Percentiles rank a stretch among this genome's conserved stretches.
Evolutionary conservation across 2,888 invertebrate species (phyloP).

Genomic region (Temnothorax rugatulus): DNA sequence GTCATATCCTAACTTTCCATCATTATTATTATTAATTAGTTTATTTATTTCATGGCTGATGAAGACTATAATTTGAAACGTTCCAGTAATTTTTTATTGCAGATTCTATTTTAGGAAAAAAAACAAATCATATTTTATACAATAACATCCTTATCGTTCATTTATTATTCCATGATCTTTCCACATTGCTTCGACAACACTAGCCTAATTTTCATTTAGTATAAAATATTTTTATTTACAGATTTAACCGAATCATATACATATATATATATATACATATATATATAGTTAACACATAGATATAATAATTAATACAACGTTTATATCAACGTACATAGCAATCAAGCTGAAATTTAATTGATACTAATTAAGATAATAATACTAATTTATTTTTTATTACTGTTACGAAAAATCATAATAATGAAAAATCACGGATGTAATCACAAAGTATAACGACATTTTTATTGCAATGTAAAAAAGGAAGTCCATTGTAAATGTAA

Average conservation of each 20-base stretch:
- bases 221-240: slow-evolving; percentile 14
- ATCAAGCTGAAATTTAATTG: slow-evolving; percentile 17
- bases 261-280: neutral
- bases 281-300: neutral
- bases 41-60: no score
- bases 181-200: neutral
- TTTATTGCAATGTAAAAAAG: neutral
- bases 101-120: neutral
- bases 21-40: no score
- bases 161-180: neutral
- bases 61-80: neutral
- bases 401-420: neutral
- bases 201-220: neutral
- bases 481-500: neutral
- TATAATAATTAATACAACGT: slow-evolving; percentile 26
- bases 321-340: neutral
- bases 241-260: neutral
- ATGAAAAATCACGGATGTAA: neutral
- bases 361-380: slow-evolving; percentile 17
- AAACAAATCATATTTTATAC: neutral
- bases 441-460: neutral
- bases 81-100: neutral
- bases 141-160: neutral
- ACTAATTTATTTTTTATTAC: neutral
- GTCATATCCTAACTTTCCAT: no score